Evolutionary conservation across 2,113 vertebrate genomes (phyloP).

Genomic region (Lethenteron camtschaticum): DNA sequence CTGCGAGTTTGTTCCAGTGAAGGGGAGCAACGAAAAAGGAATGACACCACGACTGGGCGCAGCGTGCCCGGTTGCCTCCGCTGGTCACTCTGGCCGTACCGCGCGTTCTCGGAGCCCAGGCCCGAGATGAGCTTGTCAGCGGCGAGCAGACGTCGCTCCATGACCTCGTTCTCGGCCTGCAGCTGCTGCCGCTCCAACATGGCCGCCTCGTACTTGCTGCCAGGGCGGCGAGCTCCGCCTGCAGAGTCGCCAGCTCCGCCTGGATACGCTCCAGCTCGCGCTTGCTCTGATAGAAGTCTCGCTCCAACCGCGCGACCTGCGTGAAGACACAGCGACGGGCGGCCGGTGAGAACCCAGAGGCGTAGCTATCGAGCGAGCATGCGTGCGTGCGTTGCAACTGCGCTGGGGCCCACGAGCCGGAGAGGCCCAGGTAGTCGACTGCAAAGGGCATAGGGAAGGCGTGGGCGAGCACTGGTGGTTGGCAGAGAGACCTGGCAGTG

Average conservation of each 20-base stretch:
- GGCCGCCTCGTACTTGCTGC: slow-evolving; percentile 44
- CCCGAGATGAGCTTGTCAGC: slow-evolving; percentile 82
- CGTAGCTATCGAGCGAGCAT: not conserved
- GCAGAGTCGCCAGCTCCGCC: slow-evolving; percentile 35
- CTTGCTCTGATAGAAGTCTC: slow-evolving; percentile 50
- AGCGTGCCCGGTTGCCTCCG: too few relatives aligned
- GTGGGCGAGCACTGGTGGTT: too few relatives aligned
- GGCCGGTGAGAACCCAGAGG: not conserved
- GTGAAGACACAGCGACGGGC: not conserved
- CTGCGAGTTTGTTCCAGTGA: too few relatives aligned
- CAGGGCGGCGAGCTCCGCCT: slow-evolving; percentile 45
- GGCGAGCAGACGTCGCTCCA: slow-evolving; percentile 58
- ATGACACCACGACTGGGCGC: too few relatives aligned
- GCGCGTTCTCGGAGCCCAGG: slow-evolving; percentile 62
- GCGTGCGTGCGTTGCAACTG: too few relatives aligned
- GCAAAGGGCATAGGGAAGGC: too few relatives aligned
- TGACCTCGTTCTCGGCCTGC: slow-evolving; percentile 68
- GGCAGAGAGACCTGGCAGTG: too few relatives aligned
- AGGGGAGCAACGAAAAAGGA: too few relatives aligned
- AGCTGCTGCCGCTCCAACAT: slow-evolving; percentile 49
- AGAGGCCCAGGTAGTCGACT: too few relatives aligned
- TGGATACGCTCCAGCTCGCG: slow-evolving; percentile 54
- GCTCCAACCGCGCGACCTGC: slow-evolving; percentile 64
- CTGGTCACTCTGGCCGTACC: slow-evolving; percentile 23
- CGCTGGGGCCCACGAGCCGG: too few relatives aligned